Percentiles rank a stretch among this genome's conserved stretches.
These are phyloP conservation scores for Boloria euphrosyne DNA, from an alignment of 2,888 invertebrate species.

Conservation along the genomic window DNA sequence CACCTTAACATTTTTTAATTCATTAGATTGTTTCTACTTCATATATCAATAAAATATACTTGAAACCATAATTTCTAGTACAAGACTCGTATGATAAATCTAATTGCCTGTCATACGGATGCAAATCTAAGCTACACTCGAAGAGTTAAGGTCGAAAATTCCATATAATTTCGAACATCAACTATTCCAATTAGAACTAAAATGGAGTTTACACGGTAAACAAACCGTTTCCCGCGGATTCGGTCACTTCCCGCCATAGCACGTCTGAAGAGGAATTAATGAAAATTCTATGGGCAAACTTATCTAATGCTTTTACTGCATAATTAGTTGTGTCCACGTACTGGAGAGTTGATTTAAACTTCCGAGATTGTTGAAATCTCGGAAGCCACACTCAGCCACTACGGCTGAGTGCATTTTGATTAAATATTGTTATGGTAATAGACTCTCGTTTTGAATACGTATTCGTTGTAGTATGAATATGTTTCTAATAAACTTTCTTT, in stretches of 20 bases:
- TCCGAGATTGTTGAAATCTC: background rate
- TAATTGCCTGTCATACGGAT: background rate
- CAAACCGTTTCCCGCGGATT: slow-evolving; percentile 45
- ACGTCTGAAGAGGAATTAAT: slow-evolving; percentile 34
- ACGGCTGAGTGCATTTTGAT: too few relatives aligned
- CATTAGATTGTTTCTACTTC: background rate
- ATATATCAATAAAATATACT: background rate
- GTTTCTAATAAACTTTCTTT: too few relatives aligned
- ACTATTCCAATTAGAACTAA: slow-evolving; percentile 62
- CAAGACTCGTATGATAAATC: background rate
- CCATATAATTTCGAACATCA: slow-evolving; percentile 43
- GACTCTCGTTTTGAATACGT: too few relatives aligned
- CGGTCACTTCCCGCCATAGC: slow-evolving; percentile 35
- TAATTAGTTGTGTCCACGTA: background rate
- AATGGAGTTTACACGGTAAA: slow-evolving; percentile 47
- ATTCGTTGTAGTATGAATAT: too few relatives aligned
- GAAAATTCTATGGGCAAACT: slow-evolving; percentile 32
- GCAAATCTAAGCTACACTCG: background rate
- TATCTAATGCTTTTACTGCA: slow-evolving; percentile 27
- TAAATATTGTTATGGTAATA: too few relatives aligned
- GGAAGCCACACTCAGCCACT: too few relatives aligned
- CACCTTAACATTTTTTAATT: too few relatives aligned
- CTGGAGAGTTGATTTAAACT: background rate
- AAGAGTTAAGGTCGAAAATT: background rate
- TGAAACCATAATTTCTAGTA: background rate